A percentile compares a stretch with the other conserved stretches of the same genome.
Evolutionary conservation across 92 coral and sea anemone genomes (phyloP).

Genomic region (Zoanthus gigantus): DNA sequence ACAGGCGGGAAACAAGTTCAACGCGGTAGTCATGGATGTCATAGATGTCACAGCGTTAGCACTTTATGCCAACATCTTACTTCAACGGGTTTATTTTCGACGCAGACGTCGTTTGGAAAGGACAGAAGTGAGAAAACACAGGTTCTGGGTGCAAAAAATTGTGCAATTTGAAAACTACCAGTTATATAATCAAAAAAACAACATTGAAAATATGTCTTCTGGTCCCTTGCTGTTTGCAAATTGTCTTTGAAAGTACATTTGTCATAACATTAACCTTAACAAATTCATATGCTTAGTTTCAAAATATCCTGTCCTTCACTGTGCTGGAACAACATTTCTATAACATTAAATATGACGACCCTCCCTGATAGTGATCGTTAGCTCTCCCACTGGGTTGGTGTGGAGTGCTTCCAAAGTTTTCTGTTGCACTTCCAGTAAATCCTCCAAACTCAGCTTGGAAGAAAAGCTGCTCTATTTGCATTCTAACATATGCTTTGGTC

Average conservation of each 20-base stretch:
- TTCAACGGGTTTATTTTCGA: neutral
- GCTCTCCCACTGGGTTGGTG: conserved; percentile 22
- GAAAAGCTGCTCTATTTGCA: conserved; percentile 50
- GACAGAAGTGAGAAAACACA: conserved; percentile 20
- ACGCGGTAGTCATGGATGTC: neutral
- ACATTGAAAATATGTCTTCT: conserved; percentile 26
- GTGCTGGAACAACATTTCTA: conserved; percentile 24
- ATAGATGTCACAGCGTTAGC: neutral
- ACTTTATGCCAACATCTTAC: neutral
- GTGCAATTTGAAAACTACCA: neutral
- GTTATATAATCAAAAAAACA: conserved; percentile 1
- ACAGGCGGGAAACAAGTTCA: too few relatives aligned
- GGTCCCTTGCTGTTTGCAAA: conserved; percentile 8
- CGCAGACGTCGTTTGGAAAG: neutral
- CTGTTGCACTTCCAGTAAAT: conserved; percentile 13
- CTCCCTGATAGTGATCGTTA: conserved; percentile 13
- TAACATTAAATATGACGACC: conserved; percentile 18
- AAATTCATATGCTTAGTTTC: conserved; percentile 7
- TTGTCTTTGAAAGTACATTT: conserved; percentile 13
- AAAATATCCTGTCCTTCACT: conserved; percentile 10
- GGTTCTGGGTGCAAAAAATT: neutral
- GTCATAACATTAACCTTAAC: conserved; percentile 16
- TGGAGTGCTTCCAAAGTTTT: neutral
- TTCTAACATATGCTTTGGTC: conserved; percentile 19
- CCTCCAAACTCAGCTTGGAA: conserved; percentile 50